Conservation (phyloP, 2,113 vertebrate species). For the Echinops telfairi region DNA sequence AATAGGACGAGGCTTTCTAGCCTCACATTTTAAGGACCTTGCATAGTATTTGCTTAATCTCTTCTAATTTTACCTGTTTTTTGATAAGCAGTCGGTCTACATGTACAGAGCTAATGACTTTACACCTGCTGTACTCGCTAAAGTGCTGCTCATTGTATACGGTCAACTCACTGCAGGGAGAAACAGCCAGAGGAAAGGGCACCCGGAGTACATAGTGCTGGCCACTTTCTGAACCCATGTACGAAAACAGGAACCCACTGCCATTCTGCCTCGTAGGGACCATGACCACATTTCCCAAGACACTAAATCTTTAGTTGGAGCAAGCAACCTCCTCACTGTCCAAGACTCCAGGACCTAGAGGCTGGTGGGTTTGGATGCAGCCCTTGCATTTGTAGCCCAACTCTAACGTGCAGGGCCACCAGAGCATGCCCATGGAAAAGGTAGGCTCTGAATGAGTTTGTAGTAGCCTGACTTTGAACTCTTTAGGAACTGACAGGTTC, state of each 20-base stretch:
- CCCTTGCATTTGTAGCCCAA: too few relatives aligned
- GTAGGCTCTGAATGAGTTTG: neutral
- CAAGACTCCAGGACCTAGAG: too few relatives aligned
- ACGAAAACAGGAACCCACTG: too few relatives aligned
- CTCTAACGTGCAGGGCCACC: too few relatives aligned
- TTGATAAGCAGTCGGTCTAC: neutral
- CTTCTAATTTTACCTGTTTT: neutral
- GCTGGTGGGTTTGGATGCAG: too few relatives aligned
- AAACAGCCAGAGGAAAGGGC: neutral
- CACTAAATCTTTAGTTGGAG: too few relatives aligned
- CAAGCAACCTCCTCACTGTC: too few relatives aligned
- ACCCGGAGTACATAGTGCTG: neutral
- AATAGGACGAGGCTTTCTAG: neutral
- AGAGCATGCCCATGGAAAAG: neutral
- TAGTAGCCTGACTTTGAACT: neutral
- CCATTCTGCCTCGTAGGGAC: too few relatives aligned
- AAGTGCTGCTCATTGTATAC: neutral
- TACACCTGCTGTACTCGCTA: slow-evolving; percentile 3
- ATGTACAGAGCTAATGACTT: neutral
- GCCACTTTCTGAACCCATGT: neutral
- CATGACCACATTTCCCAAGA: too few relatives aligned
- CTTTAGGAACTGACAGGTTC: neutral
- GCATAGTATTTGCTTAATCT: neutral
- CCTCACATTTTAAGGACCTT: neutral
- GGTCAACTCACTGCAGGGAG: neutral